These are phyloP conservation scores for Anastatus disparis DNA, from an alignment of 1,140 invertebrate genomes.

Conservation along the genomic window DNA sequence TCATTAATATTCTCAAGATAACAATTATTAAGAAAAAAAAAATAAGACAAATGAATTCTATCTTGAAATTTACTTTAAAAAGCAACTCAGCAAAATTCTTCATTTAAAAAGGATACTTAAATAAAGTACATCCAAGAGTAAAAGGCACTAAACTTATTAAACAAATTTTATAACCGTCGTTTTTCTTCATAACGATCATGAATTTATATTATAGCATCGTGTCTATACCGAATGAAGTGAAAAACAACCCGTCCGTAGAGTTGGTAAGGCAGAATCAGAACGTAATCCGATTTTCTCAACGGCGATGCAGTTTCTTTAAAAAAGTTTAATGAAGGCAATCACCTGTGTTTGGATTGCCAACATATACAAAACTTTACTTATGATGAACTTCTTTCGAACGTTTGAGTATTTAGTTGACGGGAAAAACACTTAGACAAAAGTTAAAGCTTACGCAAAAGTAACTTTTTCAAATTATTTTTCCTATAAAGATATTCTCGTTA, in stretches of 20 bases:
- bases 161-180: conserved; percentile 26
- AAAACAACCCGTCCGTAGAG: conserved; percentile 9
- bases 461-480: conserved; percentile 28
- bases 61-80: conserved; percentile 1
- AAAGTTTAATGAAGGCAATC: conserved; percentile 33
- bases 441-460: conserved; percentile 23
- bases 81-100: not conserved
- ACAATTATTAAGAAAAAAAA: not conserved
- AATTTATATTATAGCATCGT: conserved; percentile 12
- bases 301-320: not conserved
- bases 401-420: not conserved
- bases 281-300: conserved; percentile 19
- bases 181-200: conserved; percentile 24
- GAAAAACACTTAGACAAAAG: conserved; percentile 2
- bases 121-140: no score
- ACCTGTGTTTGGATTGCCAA: conserved; percentile 16
- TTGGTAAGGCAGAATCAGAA: conserved; percentile 22
- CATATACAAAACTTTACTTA: conserved; percentile 27
- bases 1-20: not conserved
- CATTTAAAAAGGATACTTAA: conserved; percentile 6
- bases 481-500: not conserved
- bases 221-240: conserved; percentile 21
- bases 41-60: not conserved
- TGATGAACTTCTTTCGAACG: not conserved
- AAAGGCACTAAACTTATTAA: conserved; percentile 16